Percentiles rank a stretch among this genome's conserved stretches.
Conservation (phyloP, 2,888 invertebrate species). For the Gryllus longicercus region DNA sequence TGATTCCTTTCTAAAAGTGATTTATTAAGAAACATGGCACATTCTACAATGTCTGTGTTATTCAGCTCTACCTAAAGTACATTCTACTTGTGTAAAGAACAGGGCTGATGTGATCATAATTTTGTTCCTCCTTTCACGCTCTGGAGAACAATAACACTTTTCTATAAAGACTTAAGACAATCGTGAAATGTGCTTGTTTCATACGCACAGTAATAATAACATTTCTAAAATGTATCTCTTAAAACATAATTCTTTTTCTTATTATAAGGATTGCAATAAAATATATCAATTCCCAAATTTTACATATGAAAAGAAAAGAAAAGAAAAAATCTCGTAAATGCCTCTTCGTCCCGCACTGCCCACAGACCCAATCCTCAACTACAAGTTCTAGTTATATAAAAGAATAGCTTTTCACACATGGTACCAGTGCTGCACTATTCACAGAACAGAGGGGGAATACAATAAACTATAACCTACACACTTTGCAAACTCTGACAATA, state of each 20-base stretch:
- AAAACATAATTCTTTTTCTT: constrained; percentile 28
- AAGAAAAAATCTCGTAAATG: constrained; percentile 31
- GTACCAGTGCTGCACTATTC: constrained; percentile 27
- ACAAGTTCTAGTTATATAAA: constrained; percentile 29
- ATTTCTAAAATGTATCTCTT: constrained; percentile 33
- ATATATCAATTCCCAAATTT: constrained; percentile 35
- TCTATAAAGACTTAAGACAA: constrained; percentile 25
- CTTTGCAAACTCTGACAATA: constrained; percentile 31
- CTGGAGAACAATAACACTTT: constrained; percentile 12
- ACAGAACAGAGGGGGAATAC: constrained; percentile 26
- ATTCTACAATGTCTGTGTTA: constrained; percentile 38
- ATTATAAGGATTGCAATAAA: constrained; percentile 36
- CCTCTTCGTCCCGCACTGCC: constrained; percentile 29
- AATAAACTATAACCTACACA: constrained; percentile 28
- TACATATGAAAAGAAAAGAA: constrained; percentile 32
- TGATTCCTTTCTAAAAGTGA: constrained; percentile 31
- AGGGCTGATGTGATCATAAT: constrained; percentile 28
- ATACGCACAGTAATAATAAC: constrained; percentile 32
- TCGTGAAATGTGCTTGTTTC: constrained; percentile 36
- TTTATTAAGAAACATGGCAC: constrained; percentile 39
- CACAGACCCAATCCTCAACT: constrained; percentile 26
- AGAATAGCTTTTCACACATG: constrained; percentile 22
- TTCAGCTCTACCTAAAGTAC: constrained; percentile 36
- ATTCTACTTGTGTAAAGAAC: constrained; percentile 34
- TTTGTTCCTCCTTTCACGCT: constrained; percentile 27